phyloP scores from a whole-genome alignment of 2,888 invertebrate genomes.

The Odontothrips loti region DNA sequence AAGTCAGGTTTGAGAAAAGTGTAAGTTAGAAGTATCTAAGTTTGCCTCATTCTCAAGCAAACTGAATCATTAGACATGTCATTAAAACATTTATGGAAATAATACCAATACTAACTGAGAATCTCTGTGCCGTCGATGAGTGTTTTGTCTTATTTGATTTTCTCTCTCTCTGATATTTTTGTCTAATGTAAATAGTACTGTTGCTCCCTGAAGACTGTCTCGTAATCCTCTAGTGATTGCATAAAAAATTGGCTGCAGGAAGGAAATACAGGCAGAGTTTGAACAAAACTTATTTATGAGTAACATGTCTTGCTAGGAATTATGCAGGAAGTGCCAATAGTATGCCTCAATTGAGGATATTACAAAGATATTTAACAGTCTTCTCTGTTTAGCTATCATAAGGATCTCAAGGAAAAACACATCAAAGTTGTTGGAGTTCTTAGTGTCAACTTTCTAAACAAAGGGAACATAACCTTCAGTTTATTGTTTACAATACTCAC shows the following conservation, averaged over 20 bases:
- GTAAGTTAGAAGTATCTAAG: conserved; percentile 53
- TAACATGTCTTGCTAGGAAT: not conserved
- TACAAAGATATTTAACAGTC: not conserved
- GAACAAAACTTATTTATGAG: not conserved
- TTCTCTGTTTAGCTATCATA: not conserved
- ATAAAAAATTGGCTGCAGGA: conserved; percentile 59
- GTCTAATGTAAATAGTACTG: conserved; percentile 71
- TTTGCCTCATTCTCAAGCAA: conserved; percentile 46
- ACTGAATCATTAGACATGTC: conserved; percentile 38
- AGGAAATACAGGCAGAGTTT: conserved; percentile 28
- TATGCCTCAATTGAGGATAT: not conserved
- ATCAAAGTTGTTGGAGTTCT: not conserved
- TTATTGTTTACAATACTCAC: conserved; percentile 7
- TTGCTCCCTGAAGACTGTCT: conserved; percentile 75
- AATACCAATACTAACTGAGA: conserved; percentile 40
- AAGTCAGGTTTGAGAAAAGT: conserved; percentile 32
- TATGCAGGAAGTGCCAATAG: not conserved
- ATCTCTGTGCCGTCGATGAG: conserved; percentile 50
- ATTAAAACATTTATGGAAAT: not conserved
- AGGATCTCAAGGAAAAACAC: not conserved
- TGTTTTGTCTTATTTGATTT: conserved; percentile 50
- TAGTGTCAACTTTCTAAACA: not conserved
- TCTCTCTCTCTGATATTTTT: conserved; percentile 68
- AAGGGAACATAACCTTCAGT: not conserved
- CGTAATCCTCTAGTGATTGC: conserved; percentile 67